Evolutionary conservation across 2,888 invertebrate species (phyloP), one percentile per base, ranked within the genome.

Genomic region (Macroteleia sp.): DNA sequence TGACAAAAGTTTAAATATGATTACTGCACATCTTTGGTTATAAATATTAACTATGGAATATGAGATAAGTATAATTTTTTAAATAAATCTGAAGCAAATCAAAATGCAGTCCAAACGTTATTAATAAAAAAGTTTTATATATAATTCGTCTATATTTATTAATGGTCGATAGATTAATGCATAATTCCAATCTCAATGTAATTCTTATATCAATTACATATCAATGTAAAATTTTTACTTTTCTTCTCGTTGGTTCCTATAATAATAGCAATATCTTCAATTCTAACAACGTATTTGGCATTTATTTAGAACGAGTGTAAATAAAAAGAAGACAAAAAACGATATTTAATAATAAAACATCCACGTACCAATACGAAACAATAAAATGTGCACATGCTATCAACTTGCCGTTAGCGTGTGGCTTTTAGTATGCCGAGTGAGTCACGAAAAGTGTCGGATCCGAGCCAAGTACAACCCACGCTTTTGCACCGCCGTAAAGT

Each of bases 381-480:
- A 78, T 74, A 74, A 78, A 78, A 78, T 70, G 78, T 67, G 71
- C 74, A 70, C 64, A 74, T 66, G 78, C 70, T 70, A 75, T 79
- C 70, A 74, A 75, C 25, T 70, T 74, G 78, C 78, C 74, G 78
- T 74, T 74, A 75, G 67, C 61, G 70, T 74, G 74, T 36, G 69
- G 70, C 75, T 79, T 79, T 79, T 79, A 74, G 78, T 79, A 79
- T 79, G 74, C 74, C 67, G 74, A 69, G 74, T 64, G 78, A 74
- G 78, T 79, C 78, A 74, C 78, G 78, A 74, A 77, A 78, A 78
- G 78, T 79, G 74, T 74, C 70, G 74, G 78, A 79, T 74, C 70
- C 61, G 64, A 70, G 78, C 74, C 74, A 79, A 79, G 74, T 79
- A 74, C 78, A 69, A 71, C 78, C 78, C 74, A 74, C 78, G 74